Percentiles rank a stretch among this genome's conserved stretches.
Conservation (phyloP, 2,888 invertebrate species). For the Siphlonurus alternatus region DNA sequence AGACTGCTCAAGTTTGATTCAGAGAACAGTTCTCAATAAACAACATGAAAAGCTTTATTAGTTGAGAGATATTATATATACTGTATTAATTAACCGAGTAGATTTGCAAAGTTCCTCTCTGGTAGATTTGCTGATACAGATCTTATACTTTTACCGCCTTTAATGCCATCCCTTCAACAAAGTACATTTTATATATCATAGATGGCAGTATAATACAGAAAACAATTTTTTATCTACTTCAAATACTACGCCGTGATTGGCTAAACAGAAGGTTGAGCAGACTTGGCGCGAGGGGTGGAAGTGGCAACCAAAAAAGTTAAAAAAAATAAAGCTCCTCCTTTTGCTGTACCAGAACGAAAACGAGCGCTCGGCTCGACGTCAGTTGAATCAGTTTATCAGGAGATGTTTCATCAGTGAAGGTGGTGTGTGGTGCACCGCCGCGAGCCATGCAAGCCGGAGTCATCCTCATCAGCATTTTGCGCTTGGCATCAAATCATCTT, state of each 20-base stretch:
- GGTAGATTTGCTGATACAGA: no score
- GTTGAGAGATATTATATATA: no score
- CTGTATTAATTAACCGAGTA: no score
- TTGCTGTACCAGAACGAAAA: neutral
- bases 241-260: neutral
- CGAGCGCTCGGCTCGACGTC: neutral
- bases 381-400: neutral
- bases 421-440: neutral
- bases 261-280: neutral
- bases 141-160: no score
- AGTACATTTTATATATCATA: no score
- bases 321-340: neutral
- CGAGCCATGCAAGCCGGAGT: neutral
- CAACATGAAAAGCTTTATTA: no score
- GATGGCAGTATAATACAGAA: no score
- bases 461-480: neutral
- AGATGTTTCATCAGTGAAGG: neutral
- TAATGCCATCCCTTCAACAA: no score
- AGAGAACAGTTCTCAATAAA: no score
- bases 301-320: neutral
- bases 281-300: neutral
- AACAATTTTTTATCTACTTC: no score
- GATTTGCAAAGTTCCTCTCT: no score
- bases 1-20: no score
- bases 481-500: neutral